Evolutionary conservation across 2,888 invertebrate species (phyloP).

Genomic region (Ormyrus labotus): DNA sequence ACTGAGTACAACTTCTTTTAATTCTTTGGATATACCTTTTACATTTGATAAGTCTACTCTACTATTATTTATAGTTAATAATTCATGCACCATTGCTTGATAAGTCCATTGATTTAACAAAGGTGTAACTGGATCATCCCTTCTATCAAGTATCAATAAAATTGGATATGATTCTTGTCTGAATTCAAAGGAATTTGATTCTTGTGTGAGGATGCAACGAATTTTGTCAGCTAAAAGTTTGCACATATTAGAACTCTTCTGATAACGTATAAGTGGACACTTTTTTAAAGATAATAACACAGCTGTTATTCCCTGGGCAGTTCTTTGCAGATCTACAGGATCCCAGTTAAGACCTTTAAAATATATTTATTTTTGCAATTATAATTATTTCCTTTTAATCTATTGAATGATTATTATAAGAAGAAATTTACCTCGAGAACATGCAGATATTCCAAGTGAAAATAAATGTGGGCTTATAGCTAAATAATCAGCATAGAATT

Average conservation of each 20-base stretch:
- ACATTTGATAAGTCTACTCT: conserved; percentile 92
- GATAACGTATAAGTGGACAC: conserved; percentile 92
- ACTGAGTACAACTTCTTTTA: conserved; percentile 94
- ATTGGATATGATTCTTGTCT: conserved; percentile 87
- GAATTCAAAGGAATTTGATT: conserved; percentile 91
- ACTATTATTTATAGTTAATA: conserved; percentile 90
- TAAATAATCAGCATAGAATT: conserved; percentile 97
- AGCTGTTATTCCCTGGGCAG: conserved; percentile 90
- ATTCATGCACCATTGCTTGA: conserved; percentile 99
- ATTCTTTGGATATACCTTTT: conserved; percentile 90
- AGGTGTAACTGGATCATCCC: conserved; percentile 97
- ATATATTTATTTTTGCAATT: neutral
- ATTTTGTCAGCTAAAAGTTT: conserved; percentile 90
- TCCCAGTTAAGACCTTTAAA: conserved; percentile 85
- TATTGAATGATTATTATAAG: conserved; percentile 5
- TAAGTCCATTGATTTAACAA: conserved; percentile 99
- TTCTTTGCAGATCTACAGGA: conserved; percentile 85
- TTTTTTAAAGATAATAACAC: conserved; percentile 93
- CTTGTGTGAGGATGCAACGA: conserved; percentile 90
- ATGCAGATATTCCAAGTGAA: conserved; percentile 85
- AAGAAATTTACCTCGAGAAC: conserved; percentile 79
- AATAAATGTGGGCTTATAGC: conserved; percentile 95
- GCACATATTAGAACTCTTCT: conserved; percentile 90
- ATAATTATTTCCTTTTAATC: conserved; percentile 10
- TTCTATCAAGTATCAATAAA: conserved; percentile 92